A percentile compares a stretch with the other conserved stretches of the same genome.
These are phyloP conservation scores for Parauchenoglanis punctatus DNA, from an alignment of 2,797 vertebrate species.

Conservation along the genomic window DNA sequence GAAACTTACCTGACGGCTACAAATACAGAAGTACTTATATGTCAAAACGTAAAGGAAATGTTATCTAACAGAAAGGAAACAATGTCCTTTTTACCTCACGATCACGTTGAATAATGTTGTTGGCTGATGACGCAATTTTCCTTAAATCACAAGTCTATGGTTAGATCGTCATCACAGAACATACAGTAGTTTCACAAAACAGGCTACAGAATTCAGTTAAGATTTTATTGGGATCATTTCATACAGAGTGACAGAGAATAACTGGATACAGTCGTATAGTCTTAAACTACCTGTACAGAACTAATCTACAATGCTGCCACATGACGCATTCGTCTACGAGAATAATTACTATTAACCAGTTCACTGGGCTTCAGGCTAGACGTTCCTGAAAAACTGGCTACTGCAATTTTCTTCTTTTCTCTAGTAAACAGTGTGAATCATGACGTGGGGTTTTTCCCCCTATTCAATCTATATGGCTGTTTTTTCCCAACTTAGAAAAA, in stretches of 20 bases:
- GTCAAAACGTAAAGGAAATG: neutral
- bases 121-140: neutral
- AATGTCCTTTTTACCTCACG: neutral
- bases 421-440: slow-evolving; percentile 33
- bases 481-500: neutral
- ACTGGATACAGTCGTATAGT: neutral
- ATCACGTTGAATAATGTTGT: neutral
- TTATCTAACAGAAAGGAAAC: neutral
- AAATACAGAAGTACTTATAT: neutral
- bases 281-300: slow-evolving; percentile 2
- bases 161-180: neutral
- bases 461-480: neutral
- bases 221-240: neutral
- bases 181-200: neutral
- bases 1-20: neutral
- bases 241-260: neutral
- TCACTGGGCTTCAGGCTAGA: slow-evolving; percentile 22
- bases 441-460: neutral
- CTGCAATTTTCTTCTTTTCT: neutral
- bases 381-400: neutral
- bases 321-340: slow-evolving; percentile 6
- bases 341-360: slow-evolving; percentile 28
- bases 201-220: neutral
- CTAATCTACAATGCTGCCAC: neutral
- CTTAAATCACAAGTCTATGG: neutral